These are phyloP conservation scores for Drosophila willistoni DNA, from an alignment of 1,140 invertebrate species.

Conservation along the genomic window DNA sequence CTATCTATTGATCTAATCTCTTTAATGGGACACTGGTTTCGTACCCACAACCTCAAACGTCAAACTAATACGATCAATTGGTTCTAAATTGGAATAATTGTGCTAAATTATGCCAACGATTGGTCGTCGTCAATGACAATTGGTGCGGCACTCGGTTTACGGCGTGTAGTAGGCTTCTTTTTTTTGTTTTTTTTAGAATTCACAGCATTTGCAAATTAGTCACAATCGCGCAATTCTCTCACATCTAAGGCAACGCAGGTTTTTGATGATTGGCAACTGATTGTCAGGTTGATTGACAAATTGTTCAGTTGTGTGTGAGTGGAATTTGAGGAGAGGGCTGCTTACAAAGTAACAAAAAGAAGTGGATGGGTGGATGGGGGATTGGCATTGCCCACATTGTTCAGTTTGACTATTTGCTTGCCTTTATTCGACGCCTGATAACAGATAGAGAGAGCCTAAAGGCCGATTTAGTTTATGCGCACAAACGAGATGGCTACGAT, in stretches of 20 bases:
- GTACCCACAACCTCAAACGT: background rate
- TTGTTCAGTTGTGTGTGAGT: conserved; percentile 38
- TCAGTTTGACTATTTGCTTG: conserved; percentile 27
- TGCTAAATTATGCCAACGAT: conserved; percentile 49
- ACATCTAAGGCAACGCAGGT: conserved; percentile 17
- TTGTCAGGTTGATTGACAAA: conserved; percentile 72
- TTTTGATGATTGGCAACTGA: conserved; percentile 60
- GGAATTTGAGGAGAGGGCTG: conserved; percentile 18
- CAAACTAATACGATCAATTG: conserved; percentile 4
- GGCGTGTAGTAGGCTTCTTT: background rate
- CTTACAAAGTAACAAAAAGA: background rate
- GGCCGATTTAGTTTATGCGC: conserved; percentile 27
- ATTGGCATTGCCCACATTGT: conserved; percentile 40
- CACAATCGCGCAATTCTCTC: conserved; percentile 35
- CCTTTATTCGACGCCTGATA: conserved; percentile 12
- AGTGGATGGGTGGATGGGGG: background rate
- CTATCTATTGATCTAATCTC: too few relatives aligned
- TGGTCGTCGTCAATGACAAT: conserved; percentile 19
- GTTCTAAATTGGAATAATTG: conserved; percentile 45
- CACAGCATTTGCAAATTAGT: conserved; percentile 48
- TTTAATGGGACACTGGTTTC: background rate
- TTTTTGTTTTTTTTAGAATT: conserved; percentile 19
- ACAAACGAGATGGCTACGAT: conserved; percentile 42
- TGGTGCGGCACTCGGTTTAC: background rate
- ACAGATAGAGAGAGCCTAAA: background rate